Base-by-base conservation (phyloP, 1,140 invertebrate genomes). In the Rhagoletis pomonella region DNA sequence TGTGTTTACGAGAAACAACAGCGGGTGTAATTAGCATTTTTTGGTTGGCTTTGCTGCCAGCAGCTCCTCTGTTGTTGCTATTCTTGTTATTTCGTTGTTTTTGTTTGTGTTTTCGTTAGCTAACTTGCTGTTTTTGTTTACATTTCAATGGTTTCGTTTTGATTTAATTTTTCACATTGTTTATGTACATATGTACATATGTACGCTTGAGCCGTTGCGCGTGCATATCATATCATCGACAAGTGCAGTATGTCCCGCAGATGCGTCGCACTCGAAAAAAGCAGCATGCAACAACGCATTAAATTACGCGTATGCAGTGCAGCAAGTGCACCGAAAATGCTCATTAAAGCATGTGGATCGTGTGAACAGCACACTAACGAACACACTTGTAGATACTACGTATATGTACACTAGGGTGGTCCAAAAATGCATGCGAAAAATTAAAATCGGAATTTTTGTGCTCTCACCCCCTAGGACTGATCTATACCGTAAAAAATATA, bases 61-160 rank as follows among this genome's bases (percentile, higher is more conserved):
- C n/a, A n/a, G n/a, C n/a, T n/a, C n/a, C n/a, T n/a, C n/a, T 81
- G 73, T 55, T 81, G 44, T 77, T 55, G 2, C 55, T 81, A 44
- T 55, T 55, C 4, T 50, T 50, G 69, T 7, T 62, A 14, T 19
- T 7, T 14, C 19, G 69, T n/a, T 50, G 50, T 77, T 58, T 58
- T 81, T 81, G 73, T 55, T 81, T 58, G 17, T n/a, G n/a, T n/a
- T n/a, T n/a, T n/a, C n/a, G n/a, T n/a, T n/a, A n/a, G n/a, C 73
- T 81, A 81, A 81, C 73, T 55, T 17, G 7, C 44, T 81, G 73
- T 19, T 81, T 81, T 81, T 81, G 73, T 81, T 81, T 81, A 81
- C 73, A 81, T 81, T 81, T 81, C 50, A 81, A 81, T 55, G 73
- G 47, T 81, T 81, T 81, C 73, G 73, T 81, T 81, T 81, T 81